Base-by-base conservation (phyloP, 1,140 invertebrate genomes). In the Rhynchophorus ferrugineus region DNA sequence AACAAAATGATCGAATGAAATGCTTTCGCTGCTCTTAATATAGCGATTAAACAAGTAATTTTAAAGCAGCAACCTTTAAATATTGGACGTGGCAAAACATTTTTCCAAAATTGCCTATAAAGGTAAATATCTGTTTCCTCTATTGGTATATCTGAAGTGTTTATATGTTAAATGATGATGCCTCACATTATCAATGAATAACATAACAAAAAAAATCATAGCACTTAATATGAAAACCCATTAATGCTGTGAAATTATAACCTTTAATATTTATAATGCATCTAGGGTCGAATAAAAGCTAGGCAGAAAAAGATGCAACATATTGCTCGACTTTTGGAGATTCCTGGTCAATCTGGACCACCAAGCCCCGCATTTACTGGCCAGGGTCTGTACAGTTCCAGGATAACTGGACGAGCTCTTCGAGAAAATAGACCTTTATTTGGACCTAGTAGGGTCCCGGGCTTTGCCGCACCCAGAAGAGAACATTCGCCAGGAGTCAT, bases 221-320 rank as follows among this genome's bases (percentile, higher is more conserved):
- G n/a, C n/a, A n/a, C n/a, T n/a, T n/a, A n/a, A n/a, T n/a, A n/a
- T n/a, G n/a, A n/a, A n/a, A n/a, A n/a, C n/a, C n/a, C n/a, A n/a
- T n/a, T n/a, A n/a, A n/a, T n/a, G n/a, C n/a, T n/a, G 20, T 9
- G 13, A 22, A 44, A 17, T 46, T 46, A 35, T 35, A 14, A 18
- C 18, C 5, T 44, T 5, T 24, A 44, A 39, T 29, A 36, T 38
- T 9, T 8, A 29, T 9, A 53, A 33, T 42, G 17, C 36, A 38
- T 51, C 52, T 59, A 87, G 89, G 96, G 95, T 36, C 80, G 94
- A 19, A 83, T 90, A 54, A 96, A 93, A 73, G 92, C 94, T n/a
- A 78, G 94, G 1, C 89, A 94, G 64, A 89, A 91, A 65, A 96
- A 96, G 70, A 91, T 98, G 85, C 85, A 87, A 62, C 89, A 95